phyloP scores from a whole-genome alignment of 2,113 vertebrate species.

The Mormoops blainvillei region DNA sequence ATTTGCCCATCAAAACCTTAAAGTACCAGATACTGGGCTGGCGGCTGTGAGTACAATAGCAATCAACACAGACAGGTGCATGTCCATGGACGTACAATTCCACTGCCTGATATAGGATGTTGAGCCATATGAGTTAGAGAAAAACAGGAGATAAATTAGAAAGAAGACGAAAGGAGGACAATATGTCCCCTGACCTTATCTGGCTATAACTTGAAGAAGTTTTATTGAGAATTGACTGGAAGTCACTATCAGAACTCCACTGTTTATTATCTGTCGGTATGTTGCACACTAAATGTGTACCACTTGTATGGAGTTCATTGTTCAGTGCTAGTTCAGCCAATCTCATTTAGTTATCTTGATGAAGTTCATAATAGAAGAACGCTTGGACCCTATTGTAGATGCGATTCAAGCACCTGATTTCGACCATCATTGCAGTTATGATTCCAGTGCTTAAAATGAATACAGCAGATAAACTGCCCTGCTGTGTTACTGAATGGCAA shows the following conservation, averaged over 20 bases:
- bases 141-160: neutral
- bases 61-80: neutral
- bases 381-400: conserved; percentile 16
- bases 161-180: neutral
- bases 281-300: neutral
- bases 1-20: neutral
- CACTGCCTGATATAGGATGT: neutral
- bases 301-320: neutral
- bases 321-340: neutral
- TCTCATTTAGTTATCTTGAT: conserved; percentile 49
- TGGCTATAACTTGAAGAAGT: neutral
- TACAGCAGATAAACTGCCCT: conserved; percentile 32
- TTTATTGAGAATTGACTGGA: conserved; percentile 13
- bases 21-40: neutral
- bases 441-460: neutral
- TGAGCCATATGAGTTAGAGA: neutral
- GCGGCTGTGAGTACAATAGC: neutral
- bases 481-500: conserved; percentile 1
- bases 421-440: neutral
- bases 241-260: neutral
- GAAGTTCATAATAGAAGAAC: conserved; percentile 35
- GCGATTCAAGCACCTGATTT: conserved; percentile 43
- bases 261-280: neutral
- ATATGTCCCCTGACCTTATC: neutral
- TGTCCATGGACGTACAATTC: neutral